Evolutionary conservation across 2,113 vertebrate species (phyloP).

Genomic region (Ibidorhyncha struthersii): DNA sequence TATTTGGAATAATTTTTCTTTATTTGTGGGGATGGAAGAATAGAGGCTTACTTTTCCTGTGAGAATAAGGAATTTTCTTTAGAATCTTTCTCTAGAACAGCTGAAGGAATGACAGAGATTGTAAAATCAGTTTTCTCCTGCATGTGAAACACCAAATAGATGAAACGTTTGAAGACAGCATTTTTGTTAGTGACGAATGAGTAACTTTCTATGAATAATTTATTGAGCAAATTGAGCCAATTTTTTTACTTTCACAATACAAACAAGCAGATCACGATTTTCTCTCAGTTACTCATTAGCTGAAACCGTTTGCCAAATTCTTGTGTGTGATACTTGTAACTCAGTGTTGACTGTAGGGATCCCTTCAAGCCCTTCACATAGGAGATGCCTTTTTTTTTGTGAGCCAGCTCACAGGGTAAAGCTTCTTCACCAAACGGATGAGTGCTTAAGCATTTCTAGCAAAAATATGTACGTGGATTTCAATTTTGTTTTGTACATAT

Average conservation of each 20-base stretch:
- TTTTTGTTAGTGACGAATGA: conserved; percentile 18
- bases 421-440: not conserved
- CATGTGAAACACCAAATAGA: not conserved
- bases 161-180: not conserved
- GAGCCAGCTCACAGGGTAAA: not conserved
- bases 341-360: not conserved
- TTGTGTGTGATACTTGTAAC: not conserved
- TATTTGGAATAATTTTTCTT: not conserved
- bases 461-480: not conserved
- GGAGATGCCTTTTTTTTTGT: not conserved
- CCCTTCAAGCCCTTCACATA: not conserved
- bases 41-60: not conserved
- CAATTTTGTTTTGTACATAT: not conserved
- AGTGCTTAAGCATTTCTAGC: not conserved
- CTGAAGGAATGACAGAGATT: not conserved
- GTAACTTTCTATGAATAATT: conserved; percentile 33
- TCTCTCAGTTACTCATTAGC: not conserved
- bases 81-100: not conserved
- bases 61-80: not conserved
- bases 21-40: not conserved
- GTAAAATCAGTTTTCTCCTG: not conserved
- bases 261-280: conserved; percentile 1
- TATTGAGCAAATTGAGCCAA: not conserved
- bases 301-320: conserved; percentile 1
- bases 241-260: not conserved